These are phyloP conservation scores for Villa cingulata DNA, from an alignment of 2,888 invertebrate genomes.

Conservation along the genomic window DNA sequence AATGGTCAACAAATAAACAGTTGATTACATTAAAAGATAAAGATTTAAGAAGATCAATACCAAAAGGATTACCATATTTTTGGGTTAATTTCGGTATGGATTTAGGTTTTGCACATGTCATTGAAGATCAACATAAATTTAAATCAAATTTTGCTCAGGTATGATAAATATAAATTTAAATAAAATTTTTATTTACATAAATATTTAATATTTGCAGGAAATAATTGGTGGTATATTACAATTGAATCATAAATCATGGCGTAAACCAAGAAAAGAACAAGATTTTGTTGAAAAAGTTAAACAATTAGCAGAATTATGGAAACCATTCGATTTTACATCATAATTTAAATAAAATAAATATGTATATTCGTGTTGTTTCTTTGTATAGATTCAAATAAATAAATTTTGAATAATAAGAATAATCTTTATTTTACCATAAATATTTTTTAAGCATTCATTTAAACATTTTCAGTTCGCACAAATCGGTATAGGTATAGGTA, in stretches of 20 bases:
- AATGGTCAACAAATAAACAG: conserved; percentile 94
- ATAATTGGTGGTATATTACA: conserved; percentile 92
- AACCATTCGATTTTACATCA: conserved; percentile 45
- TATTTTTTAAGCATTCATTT: no score
- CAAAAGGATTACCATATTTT: conserved; percentile 91
- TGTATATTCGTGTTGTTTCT: no score
- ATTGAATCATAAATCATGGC: conserved; percentile 71
- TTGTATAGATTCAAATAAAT: no score
- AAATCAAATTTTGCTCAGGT: conserved; percentile 83
- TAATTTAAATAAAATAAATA: no score
- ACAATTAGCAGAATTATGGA: conserved; percentile 58
- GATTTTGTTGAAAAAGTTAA: conserved; percentile 46
- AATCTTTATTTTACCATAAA: no score
- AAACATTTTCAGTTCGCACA: no score
- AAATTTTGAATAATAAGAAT: no score
- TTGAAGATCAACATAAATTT: conserved; percentile 83
- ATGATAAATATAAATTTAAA: conserved; percentile 15
- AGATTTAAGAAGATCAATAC: conserved; percentile 67
- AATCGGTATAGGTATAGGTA: no score
- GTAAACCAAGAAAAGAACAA: conserved; percentile 58
- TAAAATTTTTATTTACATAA: not conserved
- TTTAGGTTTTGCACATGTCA: conserved; percentile 90
- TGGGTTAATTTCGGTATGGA: conserved; percentile 85
- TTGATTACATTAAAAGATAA: conserved; percentile 54
- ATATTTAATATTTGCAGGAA: conserved; percentile 44